Evolutionary conservation across 2,113 vertebrate genomes (phyloP).

Genomic region (Geococcyx californianus): DNA sequence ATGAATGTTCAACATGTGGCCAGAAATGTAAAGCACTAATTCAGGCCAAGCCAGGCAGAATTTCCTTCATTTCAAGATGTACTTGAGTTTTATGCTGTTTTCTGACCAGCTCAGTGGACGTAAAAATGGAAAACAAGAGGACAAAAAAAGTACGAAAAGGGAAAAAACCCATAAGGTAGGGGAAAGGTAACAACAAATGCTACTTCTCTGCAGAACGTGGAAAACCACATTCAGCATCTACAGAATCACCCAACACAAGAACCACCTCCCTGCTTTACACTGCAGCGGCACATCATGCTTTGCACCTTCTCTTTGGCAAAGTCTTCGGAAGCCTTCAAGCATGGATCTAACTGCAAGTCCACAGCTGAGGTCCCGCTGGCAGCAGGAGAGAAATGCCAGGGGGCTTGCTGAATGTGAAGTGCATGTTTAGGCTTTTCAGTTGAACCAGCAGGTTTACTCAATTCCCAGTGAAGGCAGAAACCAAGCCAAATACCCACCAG

Average conservation of each 20-base stretch:
- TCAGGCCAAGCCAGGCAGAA: background rate
- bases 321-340: background rate
- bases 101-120: background rate
- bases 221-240: background rate
- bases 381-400: conserved; percentile 2
- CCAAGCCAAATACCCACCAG: conserved; percentile 36
- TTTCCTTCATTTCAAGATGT: background rate
- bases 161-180: background rate
- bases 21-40: background rate
- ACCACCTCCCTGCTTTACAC: background rate
- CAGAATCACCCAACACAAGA: background rate
- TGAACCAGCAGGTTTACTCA: conserved; percentile 43
- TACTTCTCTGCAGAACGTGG: background rate
- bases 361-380: conserved; percentile 17
- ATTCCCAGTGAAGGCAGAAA: background rate
- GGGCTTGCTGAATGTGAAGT: conserved; percentile 22
- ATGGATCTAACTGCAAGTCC: background rate
- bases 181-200: background rate
- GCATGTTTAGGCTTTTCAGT: background rate
- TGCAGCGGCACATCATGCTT: rapidly evolving
- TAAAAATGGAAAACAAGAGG: background rate
- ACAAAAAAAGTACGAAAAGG: background rate
- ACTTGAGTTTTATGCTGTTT: background rate
- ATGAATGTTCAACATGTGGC: background rate
- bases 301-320: conserved; percentile 1